phyloP scores from a whole-genome alignment of 2,797 vertebrate species.

The Ataeniobius toweri region DNA sequence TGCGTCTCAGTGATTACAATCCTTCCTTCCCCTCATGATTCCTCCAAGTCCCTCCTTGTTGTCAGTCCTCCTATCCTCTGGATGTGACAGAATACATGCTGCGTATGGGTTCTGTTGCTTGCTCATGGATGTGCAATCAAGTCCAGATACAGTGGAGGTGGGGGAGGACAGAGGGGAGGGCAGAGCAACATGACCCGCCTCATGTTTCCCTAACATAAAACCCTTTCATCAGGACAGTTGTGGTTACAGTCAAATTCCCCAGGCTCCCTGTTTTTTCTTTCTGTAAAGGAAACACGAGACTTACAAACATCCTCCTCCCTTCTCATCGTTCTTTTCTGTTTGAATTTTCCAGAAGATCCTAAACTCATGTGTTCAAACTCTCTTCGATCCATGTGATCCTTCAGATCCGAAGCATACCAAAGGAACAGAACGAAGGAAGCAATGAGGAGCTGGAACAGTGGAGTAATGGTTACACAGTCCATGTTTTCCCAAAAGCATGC shows the following conservation, averaged over 20 bases:
- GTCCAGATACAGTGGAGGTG: constrained; percentile 44
- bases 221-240: constrained; percentile 57
- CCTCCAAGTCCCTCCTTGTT: constrained; percentile 17
- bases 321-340: background rate
- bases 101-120: constrained; percentile 12
- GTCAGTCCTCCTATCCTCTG: constrained; percentile 30
- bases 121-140: constrained; percentile 43
- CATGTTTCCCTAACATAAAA: constrained; percentile 53
- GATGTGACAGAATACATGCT: constrained; percentile 35
- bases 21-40: constrained; percentile 23
- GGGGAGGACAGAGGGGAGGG: constrained; percentile 42
- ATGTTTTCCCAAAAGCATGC: constrained; percentile 30
- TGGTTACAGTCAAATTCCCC: constrained; percentile 24
- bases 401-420: background rate
- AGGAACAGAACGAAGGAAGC: constrained; percentile 23
- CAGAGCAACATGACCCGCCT: constrained; percentile 42
- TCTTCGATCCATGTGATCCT: background rate
- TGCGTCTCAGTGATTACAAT: constrained; percentile 36
- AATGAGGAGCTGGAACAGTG: constrained; percentile 30
- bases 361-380: background rate
- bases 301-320: background rate
- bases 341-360: constrained; percentile 5
- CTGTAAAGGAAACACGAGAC: constrained; percentile 14
- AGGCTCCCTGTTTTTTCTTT: constrained; percentile 5
- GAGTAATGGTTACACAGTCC: background rate